Conservation (phyloP, 2,113 vertebrate genomes). For the Amphiprion ocellaris region DNA sequence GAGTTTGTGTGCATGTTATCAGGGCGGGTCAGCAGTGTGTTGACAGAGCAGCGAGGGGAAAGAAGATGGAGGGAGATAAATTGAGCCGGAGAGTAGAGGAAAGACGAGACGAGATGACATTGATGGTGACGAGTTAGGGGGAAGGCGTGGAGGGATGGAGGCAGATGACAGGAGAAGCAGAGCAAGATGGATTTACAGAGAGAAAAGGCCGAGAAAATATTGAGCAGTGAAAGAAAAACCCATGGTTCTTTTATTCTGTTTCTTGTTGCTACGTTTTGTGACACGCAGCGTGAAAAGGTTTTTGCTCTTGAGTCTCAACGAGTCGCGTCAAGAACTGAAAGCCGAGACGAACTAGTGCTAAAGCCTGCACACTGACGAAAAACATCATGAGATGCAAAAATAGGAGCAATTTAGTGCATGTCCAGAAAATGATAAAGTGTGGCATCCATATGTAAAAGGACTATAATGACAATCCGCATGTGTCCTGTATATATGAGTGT, state of each 20-base stretch:
- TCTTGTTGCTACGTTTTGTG: background rate
- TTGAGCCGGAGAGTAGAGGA: conserved; percentile 1
- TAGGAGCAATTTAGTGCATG: too few species aligned
- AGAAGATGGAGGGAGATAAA: conserved; percentile 18
- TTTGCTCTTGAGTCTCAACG: background rate
- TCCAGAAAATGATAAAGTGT: too few species aligned
- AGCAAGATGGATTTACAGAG: conserved; percentile 27
- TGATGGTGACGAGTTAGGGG: conserved; percentile 50
- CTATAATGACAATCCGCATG: too few species aligned
- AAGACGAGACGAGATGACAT: conserved; percentile 30
- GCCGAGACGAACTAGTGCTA: background rate
- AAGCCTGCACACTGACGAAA: too few species aligned
- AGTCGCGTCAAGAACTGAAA: background rate
- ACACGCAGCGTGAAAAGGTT: background rate
- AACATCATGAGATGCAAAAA: too few species aligned
- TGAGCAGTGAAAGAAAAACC: conserved; percentile 10
- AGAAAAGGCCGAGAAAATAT: conserved; percentile 21
- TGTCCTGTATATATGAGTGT: too few species aligned
- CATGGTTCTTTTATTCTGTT: background rate
- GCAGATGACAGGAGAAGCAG: conserved; percentile 19
- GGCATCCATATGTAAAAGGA: too few species aligned
- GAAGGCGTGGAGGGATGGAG: background rate
- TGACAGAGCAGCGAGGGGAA: conserved; percentile 11
- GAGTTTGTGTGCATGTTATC: conserved; percentile 13
- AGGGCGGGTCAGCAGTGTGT: conserved; percentile 6